Percentiles rank a stretch among this genome's conserved stretches.
These are phyloP conservation scores for Eidolon dupreanum DNA, from an alignment of 2,797 vertebrate species.

Conservation along the genomic window DNA sequence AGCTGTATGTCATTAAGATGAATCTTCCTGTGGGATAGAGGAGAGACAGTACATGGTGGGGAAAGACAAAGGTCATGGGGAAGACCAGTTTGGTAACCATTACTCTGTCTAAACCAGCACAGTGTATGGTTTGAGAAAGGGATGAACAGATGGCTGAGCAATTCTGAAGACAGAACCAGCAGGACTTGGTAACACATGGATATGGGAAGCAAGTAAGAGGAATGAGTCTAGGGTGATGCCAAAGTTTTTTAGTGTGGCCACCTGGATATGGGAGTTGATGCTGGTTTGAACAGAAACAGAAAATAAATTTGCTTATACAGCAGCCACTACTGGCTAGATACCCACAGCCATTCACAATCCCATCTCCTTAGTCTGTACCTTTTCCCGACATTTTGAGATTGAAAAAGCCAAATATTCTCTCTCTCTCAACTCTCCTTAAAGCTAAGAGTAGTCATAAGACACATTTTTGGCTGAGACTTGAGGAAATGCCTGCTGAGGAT, in stretches of 20 bases:
- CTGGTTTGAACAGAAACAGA: not conserved
- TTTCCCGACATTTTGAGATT: not conserved
- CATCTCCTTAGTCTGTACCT: not conserved
- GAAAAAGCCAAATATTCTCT: not conserved
- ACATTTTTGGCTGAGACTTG: not conserved
- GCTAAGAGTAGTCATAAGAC: not conserved
- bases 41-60: not conserved
- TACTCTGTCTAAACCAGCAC: not conserved
- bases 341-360: not conserved
- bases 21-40: not conserved
- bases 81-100: not conserved
- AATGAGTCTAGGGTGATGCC: not conserved
- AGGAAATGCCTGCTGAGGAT: not conserved
- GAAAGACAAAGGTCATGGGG: not conserved
- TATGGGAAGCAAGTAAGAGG: not conserved
- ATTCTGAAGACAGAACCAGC: not conserved
- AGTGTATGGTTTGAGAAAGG: not conserved
- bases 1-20: not conserved
- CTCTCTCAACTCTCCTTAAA: not conserved
- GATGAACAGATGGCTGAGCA: constrained; percentile 29
- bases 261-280: constrained; percentile 48
- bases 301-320: not conserved
- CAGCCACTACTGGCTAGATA: not conserved
- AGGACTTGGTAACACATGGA: not conserved
- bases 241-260: constrained; percentile 62